Base-by-base conservation (phyloP, 2,113 vertebrate species). In the Neopipo cinnamomea region DNA sequence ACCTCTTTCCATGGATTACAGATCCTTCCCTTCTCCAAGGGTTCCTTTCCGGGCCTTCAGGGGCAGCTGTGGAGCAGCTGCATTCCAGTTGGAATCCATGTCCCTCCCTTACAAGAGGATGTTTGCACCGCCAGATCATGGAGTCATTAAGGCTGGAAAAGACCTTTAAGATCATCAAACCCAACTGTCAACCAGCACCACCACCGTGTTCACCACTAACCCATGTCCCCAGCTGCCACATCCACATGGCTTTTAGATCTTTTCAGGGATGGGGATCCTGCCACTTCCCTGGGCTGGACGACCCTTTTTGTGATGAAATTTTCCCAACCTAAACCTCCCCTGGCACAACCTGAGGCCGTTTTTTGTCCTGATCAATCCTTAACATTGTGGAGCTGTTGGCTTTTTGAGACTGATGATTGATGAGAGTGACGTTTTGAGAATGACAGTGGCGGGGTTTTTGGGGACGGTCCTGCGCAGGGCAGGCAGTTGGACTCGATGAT, bases 11-110 rank as follows among this genome's bases (percentile, higher is more conserved):
- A 27, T 1, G 2, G 49, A 4, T 12, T 24, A 7, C n/a, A 39
- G 62, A 42, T 47, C 55, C 14, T 14, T 18, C 55, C 31, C 2
- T 1, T 2, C 20, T 4, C 42, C 1, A 5, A 11, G 15, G n/a
- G 42, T 12, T 33, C 15, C 30, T 61, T 27, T 16, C 58, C 23
- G 16, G 58, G 58, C 58, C 23, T 25, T 35, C n/a, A 24, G 56
- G 56, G 56, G 22, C 33, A 20, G 53, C 53, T 20, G 53, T 12
- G 53, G 53, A 33, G 53, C 53, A 58, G 55, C 56, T 58, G 21
- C 23, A 14, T n/a, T n/a, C 33, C 20, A 15, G 56, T 5, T 17
- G 58, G 58, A 61, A 61, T 61, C 58, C 15, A 5, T 5, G 58
- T 16, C n/a, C n/a, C 18, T 17, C 58, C 24, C 24, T 27, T 27